These are phyloP conservation scores for Sceliomorpha sp. DNA, from an alignment of 2,888 invertebrate genomes.

Conservation along the genomic window DNA sequence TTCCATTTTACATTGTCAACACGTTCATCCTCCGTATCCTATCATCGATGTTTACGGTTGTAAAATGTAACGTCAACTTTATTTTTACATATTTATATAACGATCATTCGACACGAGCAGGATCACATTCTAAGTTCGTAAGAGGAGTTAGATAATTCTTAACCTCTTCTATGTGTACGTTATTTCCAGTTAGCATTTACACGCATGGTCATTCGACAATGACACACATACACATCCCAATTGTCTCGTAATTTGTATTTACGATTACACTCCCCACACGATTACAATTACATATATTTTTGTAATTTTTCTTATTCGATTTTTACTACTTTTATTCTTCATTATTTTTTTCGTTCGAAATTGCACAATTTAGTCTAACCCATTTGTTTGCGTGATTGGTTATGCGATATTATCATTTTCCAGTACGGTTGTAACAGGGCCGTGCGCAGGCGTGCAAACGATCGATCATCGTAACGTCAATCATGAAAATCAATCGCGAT, in stretches of 20 bases:
- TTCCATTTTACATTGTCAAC: too few relatives aligned
- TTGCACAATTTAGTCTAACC: conserved; percentile 15
- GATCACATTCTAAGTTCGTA: neutral
- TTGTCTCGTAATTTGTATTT: too few relatives aligned
- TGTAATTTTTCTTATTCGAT: too few relatives aligned
- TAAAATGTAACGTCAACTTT: conserved; percentile 71
- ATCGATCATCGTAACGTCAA: conserved; percentile 45
- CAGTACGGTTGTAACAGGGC: conserved; percentile 49
- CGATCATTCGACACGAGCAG: too few relatives aligned
- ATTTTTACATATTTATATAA: conserved; percentile 60
- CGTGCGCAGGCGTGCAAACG: conserved; percentile 32
- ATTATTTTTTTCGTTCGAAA: conserved; percentile 1
- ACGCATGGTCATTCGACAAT: neutral
- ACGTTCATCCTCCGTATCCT: too few relatives aligned
- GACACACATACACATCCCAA: conserved; percentile 6
- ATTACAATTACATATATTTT: too few relatives aligned
- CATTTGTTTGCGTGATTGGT: conserved; percentile 44
- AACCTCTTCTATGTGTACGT: neutral
- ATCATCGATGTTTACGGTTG: too few relatives aligned
- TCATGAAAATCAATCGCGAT: conserved; percentile 45
- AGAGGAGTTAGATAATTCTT: neutral
- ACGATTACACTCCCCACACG: too few relatives aligned
- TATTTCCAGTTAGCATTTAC: conserved; percentile 11
- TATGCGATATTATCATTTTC: conserved; percentile 54
- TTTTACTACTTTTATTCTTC: too few relatives aligned